Conservation (phyloP, 2,797 vertebrate species). For the Acanthis flammea region DNA sequence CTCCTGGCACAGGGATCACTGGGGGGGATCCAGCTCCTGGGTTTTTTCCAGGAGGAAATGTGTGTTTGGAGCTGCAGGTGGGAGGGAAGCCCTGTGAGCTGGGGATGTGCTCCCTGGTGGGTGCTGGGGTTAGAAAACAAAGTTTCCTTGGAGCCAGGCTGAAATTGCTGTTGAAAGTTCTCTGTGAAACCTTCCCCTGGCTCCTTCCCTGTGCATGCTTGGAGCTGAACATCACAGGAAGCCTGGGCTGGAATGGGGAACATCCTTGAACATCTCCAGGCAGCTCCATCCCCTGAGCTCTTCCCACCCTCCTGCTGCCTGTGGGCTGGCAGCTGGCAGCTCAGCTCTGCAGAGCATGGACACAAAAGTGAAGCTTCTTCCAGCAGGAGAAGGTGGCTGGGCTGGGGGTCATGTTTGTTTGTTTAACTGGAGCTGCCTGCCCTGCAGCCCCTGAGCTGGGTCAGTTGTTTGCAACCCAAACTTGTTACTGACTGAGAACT, state of each 20-base stretch:
- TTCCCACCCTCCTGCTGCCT: neutral
- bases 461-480: slow-evolving; percentile 67
- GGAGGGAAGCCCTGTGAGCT: neutral
- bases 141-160: neutral
- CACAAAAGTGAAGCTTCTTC: neutral
- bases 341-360: fast-evolving
- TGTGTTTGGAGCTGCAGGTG: neutral
- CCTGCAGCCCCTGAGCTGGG: slow-evolving; percentile 35
- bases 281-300: neutral
- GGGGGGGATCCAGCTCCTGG: neutral
- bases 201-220: neutral
- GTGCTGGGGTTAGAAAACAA: neutral
- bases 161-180: neutral
- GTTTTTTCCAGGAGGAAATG: neutral
- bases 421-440: slow-evolving; percentile 19
- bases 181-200: neutral
- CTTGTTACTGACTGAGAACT: slow-evolving; percentile 53
- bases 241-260: neutral
- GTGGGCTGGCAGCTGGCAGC: neutral
- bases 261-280: neutral
- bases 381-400: neutral
- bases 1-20: neutral
- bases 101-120: neutral
- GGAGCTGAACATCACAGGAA: neutral
- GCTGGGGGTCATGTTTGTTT: slow-evolving; percentile 43